A percentile compares a stretch with the other conserved stretches of the same genome.
These are phyloP conservation scores for Hippopotamus amphibius DNA, from an alignment of 2,113 vertebrate genomes.

Conservation along the genomic window DNA sequence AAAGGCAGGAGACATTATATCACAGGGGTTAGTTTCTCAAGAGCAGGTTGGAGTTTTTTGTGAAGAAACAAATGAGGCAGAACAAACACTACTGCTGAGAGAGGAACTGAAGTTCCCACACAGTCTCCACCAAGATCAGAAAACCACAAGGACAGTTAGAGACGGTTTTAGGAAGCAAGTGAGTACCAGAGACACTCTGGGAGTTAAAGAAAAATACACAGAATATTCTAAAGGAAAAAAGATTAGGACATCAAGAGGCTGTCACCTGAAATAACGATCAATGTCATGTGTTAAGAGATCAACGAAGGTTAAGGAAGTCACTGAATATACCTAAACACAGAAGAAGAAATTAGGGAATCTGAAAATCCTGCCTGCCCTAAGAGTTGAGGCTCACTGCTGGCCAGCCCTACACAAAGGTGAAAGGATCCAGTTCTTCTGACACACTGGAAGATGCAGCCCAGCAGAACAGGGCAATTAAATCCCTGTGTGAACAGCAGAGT, in stretches of 20 bases:
- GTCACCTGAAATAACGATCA: neutral
- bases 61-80: neutral
- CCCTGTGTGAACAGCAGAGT: neutral
- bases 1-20: neutral
- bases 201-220: neutral
- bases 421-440: slow-evolving; percentile 4
- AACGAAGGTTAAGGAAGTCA: neutral
- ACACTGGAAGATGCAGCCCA: neutral
- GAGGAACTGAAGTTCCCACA: neutral
- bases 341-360: neutral
- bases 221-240: neutral
- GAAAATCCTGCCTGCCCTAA: neutral
- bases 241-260: neutral
- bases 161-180: neutral
- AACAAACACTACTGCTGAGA: neutral
- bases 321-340: neutral
- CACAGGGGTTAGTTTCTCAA: neutral
- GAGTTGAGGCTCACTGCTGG: neutral
- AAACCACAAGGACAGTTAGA: neutral
- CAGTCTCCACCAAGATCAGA: neutral
- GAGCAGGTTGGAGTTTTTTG: neutral
- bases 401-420: neutral
- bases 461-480: neutral
- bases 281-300: neutral
- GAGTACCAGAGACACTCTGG: neutral